These are phyloP conservation scores for Paraescarpia echinospica DNA, from an alignment of 1,140 invertebrate species.

Conservation along the genomic window DNA sequence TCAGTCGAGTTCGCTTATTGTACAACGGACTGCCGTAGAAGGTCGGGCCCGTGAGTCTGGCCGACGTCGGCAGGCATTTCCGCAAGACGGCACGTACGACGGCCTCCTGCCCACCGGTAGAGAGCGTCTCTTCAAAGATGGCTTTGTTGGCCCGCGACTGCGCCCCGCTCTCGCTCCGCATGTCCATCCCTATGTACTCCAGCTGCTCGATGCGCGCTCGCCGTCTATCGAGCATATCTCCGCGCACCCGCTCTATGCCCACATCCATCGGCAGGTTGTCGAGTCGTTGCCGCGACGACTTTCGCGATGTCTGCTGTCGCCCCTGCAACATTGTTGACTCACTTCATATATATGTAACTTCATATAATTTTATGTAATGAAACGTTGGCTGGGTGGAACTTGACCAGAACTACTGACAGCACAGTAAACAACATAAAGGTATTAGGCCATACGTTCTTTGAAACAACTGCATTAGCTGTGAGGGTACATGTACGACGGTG, in stretches of 20 bases:
- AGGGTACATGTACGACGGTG: too few relatives aligned
- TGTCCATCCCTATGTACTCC: background rate
- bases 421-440: too few relatives aligned
- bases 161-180: background rate
- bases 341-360: too few relatives aligned
- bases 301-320: background rate
- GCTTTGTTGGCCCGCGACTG: background rate
- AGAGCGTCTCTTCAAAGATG: background rate
- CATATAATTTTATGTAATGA: too few relatives aligned
- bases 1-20: background rate
- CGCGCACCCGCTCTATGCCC: background rate
- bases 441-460: too few relatives aligned
- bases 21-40: background rate
- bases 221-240: background rate
- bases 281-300: background rate
- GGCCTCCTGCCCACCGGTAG: background rate
- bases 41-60: background rate
- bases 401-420: too few relatives aligned
- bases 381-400: too few relatives aligned
- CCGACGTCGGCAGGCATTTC: background rate
- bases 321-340: background rate
- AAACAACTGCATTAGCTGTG: too few relatives aligned
- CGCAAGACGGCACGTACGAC: background rate
- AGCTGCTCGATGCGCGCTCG: background rate
- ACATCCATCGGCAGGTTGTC: background rate